Conservation (phyloP, 2,797 vertebrate genomes). For the Iguana delicatissima region DNA sequence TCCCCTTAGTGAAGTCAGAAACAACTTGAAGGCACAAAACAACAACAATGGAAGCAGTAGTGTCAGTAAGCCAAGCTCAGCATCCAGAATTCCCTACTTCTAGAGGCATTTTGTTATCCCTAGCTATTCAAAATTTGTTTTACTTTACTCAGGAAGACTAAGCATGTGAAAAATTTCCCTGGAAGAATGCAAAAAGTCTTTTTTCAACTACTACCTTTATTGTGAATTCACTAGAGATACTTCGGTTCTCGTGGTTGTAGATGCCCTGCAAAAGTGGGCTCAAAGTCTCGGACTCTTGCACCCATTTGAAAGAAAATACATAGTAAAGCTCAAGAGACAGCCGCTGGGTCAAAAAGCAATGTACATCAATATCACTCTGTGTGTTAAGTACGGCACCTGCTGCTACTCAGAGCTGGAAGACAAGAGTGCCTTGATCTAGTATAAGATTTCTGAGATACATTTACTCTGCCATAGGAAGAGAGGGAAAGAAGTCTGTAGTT, state of each 20-base stretch:
- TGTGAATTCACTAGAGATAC: neutral
- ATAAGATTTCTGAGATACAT: neutral
- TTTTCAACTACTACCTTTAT: neutral
- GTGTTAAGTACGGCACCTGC: neutral
- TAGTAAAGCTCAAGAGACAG: neutral
- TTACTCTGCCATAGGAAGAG: neutral
- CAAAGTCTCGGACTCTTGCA: neutral
- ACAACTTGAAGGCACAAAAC: too few species aligned
- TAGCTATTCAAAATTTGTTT: slow-evolving; percentile 6
- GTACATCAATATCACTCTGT: neutral
- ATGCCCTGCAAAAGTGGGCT: neutral
- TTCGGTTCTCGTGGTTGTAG: too few species aligned
- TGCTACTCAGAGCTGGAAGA: neutral
- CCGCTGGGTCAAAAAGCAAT: neutral
- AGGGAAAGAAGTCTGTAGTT: neutral
- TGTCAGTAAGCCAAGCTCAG: neutral
- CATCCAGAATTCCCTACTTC: neutral
- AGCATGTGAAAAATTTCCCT: neutral
- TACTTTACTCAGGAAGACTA: neutral
- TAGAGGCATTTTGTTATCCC: neutral
- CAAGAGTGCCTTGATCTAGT: neutral
- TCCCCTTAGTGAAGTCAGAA: too few species aligned
- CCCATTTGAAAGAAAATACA: neutral
- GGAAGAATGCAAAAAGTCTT: neutral
- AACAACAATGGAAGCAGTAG: too few species aligned